Conservation (phyloP, 2,888 invertebrate genomes). For the Lampropteryx suffumata region DNA sequence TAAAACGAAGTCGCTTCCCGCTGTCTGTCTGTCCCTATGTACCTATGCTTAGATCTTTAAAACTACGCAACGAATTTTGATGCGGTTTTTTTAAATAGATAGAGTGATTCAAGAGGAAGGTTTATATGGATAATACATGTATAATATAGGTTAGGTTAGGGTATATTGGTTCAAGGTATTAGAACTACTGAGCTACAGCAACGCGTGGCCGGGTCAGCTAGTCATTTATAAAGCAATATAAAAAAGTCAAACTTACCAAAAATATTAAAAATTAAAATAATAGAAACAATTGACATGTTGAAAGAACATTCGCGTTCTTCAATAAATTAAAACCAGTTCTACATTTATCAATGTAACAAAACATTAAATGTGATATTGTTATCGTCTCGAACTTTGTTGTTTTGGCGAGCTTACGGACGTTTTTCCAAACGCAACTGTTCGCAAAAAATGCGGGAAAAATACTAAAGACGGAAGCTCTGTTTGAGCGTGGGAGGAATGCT, state of each 20-base stretch:
- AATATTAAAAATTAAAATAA: slow-evolving; percentile 46
- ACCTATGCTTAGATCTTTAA: too few species aligned
- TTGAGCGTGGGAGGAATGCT: slow-evolving; percentile 50
- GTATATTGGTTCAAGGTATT: too few species aligned
- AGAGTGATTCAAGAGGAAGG: too few species aligned
- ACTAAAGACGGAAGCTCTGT: slow-evolving; percentile 53
- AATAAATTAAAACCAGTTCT: neutral
- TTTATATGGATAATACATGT: too few species aligned
- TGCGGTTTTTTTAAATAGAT: too few species aligned
- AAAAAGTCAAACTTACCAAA: slow-evolving; percentile 49
- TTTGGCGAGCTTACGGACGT: neutral
- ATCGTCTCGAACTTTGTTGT: neutral
- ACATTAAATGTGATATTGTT: neutral
- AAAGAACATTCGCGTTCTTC: slow-evolving; percentile 45
- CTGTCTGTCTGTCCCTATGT: too few species aligned
- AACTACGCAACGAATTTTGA: too few species aligned
- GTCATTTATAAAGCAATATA: too few species aligned
- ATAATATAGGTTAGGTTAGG: too few species aligned
- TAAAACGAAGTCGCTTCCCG: too few species aligned
- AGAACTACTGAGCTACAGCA: too few species aligned
- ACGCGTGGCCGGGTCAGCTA: too few species aligned
- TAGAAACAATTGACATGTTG: slow-evolving; percentile 53
- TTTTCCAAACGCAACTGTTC: slow-evolving; percentile 50
- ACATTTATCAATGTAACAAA: neutral
- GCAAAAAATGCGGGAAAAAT: slow-evolving; percentile 67